Evolutionary conservation across 1,140 invertebrate species (phyloP).

Genomic region (Trachymyrmex cornetzi): DNA sequence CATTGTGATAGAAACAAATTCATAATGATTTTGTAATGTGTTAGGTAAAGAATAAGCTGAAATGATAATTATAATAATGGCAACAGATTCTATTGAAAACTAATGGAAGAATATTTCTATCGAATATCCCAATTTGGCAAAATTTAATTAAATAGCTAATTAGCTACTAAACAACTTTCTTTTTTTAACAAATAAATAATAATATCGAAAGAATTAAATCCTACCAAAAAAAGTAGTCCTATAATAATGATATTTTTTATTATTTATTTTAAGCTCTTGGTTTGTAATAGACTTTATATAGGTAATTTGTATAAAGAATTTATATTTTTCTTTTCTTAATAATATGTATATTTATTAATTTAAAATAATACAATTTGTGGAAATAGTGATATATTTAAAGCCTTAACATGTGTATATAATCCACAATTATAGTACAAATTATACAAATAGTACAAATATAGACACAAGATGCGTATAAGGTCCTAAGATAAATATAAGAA

Average conservation of each 20-base stretch:
- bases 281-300: background rate
- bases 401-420: background rate
- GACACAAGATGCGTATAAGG: background rate
- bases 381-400: constrained; percentile 26
- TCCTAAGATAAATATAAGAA: background rate
- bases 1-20: constrained; percentile 6
- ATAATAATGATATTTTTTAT: background rate
- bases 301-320: background rate
- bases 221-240: background rate
- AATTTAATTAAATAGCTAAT: background rate
- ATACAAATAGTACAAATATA: constrained; percentile 37
- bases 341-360: background rate
- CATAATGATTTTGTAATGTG: background rate
- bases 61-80: background rate
- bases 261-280: background rate
- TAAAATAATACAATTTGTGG: background rate
- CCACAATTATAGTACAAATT: background rate
- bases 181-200: background rate
- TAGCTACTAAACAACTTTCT: background rate
- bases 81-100: background rate
- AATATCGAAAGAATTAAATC: background rate
- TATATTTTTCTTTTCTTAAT: background rate
- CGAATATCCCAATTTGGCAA: background rate
- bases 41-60: background rate
- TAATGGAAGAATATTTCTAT: constrained; percentile 26